These are phyloP conservation scores for Urocyon cinereoargenteus DNA, from an alignment of 2,797 vertebrate genomes.

Conservation along the genomic window DNA sequence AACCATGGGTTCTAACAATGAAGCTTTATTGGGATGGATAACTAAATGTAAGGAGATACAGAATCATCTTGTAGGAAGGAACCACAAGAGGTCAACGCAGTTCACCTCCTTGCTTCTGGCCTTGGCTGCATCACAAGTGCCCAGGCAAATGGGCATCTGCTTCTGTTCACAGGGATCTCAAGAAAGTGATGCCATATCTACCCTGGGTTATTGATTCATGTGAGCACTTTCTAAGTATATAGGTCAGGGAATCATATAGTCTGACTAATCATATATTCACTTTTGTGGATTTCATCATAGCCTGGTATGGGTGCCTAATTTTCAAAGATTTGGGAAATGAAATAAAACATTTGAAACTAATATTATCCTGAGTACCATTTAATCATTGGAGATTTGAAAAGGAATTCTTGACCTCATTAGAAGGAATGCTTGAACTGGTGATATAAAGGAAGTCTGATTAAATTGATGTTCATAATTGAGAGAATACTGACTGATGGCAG, in stretches of 20 bases:
- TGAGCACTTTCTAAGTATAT: not conserved
- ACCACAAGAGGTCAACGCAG: slow-evolving; percentile 52
- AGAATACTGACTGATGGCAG: not conserved
- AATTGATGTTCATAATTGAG: slow-evolving; percentile 10
- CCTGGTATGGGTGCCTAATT: not conserved
- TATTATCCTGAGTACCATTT: not conserved
- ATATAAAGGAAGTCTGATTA: slow-evolving; percentile 36
- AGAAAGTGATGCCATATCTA: not conserved
- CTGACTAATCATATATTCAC: not conserved
- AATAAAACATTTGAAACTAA: slow-evolving; percentile 4
- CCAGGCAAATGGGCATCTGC: slow-evolving; percentile 7
- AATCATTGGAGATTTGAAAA: not conserved
- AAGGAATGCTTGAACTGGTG: slow-evolving; percentile 12
- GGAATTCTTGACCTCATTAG: slow-evolving; percentile 18
- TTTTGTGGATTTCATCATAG: slow-evolving; percentile 13
- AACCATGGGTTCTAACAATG: not conserved
- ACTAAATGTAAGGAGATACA: not conserved
- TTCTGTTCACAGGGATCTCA: slow-evolving; percentile 40
- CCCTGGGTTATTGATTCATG: not conserved
- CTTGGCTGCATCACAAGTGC: not conserved
- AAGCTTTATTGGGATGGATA: slow-evolving; percentile 58
- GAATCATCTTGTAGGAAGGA: not conserved
- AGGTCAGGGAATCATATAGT: not conserved
- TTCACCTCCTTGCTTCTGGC: slow-evolving; percentile 34
- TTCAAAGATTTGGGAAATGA: not conserved